Evolutionary conservation across 2,797 vertebrate genomes (phyloP).

Genomic region (Anguilla pacifica): DNA sequence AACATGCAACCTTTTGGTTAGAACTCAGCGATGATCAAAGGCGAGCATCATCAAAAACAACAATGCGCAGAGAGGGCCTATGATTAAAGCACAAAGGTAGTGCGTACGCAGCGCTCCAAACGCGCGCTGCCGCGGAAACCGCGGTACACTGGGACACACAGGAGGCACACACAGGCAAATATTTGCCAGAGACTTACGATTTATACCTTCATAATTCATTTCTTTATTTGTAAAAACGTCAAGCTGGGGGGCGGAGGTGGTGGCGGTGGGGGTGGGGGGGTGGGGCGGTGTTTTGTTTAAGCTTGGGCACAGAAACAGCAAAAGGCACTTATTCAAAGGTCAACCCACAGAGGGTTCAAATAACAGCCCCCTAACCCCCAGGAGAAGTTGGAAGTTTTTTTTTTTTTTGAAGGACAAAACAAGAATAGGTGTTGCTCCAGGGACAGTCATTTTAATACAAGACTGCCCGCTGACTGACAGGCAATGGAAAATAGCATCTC

Average conservation of each 20-base stretch:
- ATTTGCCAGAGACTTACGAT: slow-evolving; percentile 25
- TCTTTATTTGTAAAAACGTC: slow-evolving; percentile 58
- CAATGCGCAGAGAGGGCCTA: not conserved
- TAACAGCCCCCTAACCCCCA: slow-evolving; percentile 59
- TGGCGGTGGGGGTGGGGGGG: slow-evolving; percentile 57
- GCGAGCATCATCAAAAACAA: slow-evolving; percentile 20
- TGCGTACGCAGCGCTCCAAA: not conserved
- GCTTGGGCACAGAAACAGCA: slow-evolving; percentile 66
- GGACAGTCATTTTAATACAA: slow-evolving; percentile 34
- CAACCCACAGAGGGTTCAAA: slow-evolving; percentile 80
- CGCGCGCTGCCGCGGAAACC: not conserved
- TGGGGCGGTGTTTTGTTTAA: slow-evolving; percentile 78
- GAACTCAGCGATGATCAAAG: slow-evolving; percentile 22
- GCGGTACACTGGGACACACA: not conserved
- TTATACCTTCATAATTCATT: slow-evolving; percentile 34
- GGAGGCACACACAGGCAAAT: slow-evolving; percentile 15
- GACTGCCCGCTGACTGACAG: slow-evolving; percentile 12
- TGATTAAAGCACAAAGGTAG: slow-evolving; percentile 28
- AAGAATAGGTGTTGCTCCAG: slow-evolving; percentile 40
- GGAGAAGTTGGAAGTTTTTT: slow-evolving; percentile 20
- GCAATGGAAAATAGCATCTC: slow-evolving; percentile 9
- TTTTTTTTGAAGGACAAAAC: slow-evolving; percentile 30
- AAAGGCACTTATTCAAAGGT: slow-evolving; percentile 85
- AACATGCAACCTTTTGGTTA: slow-evolving; percentile 21
- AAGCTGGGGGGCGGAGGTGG: slow-evolving; percentile 6